Evolutionary conservation across 2,888 invertebrate genomes (phyloP), one percentile per base, ranked within the genome.

Genomic region (Chesias legatella): DNA sequence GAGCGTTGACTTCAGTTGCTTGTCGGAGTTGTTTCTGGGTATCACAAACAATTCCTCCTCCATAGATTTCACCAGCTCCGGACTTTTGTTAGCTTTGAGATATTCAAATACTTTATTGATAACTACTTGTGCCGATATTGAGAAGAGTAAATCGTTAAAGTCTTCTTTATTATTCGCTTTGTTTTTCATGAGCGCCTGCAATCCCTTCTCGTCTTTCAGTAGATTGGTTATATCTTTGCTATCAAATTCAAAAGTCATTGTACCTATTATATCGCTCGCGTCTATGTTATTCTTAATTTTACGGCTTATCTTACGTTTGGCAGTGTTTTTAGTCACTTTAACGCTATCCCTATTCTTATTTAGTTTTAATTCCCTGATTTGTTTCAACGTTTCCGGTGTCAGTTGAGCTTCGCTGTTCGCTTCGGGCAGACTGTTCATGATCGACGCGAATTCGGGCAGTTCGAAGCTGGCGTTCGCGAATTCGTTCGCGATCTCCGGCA

Each of bases 311-410:
- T 88, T 88, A 38, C 86, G 73, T 46, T 86, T 88, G 13, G 79
- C 70, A 22, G 82, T 85, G 39, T 84, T 82, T 34, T 88, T 88
- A 10, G 85, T 86, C 0, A 88, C 84, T 58, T 86, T 88, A 7
- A 85, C 70, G 30, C 58, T 74, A 56, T 86, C 86, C 20, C 82
- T 79, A 51, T 50, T 53, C 34, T 84, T 88, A 46, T 60, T 81
- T 3, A 84, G 46, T 48, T 86, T 84, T 1, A 88, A 45, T 52
- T 89, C 88, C 0, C 88, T 66, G 4, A 89, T 85, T 37, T 89
- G 88, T 66, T 79, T 86, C 1, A 88, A 43, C 0, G 88, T 88
- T 55, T 89, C 88, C 0, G 85, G 88, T 0, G 88, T 85, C 0
- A 89, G 37, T 43, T 88, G 86, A 0, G 81, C 73, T 49, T 86